phyloP scores from a whole-genome alignment of 2,888 invertebrate species.

The Lysandra bellargus region DNA sequence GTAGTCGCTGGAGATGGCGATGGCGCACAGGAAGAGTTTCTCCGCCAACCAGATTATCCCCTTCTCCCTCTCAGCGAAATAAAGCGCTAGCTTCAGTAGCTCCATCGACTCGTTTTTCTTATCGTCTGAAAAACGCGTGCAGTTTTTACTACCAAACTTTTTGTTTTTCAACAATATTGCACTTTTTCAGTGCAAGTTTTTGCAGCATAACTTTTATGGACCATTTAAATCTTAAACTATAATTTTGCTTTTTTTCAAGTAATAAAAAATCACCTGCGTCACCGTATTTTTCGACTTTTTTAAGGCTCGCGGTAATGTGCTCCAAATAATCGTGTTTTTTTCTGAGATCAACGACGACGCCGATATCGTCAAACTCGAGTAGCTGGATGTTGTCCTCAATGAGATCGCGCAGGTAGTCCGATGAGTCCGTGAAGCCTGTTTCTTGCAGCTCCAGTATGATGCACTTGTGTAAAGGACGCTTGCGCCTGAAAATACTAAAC shows the following conservation, averaged over 20 bases:
- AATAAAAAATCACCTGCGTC: constrained; percentile 54
- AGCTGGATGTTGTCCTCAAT: constrained; percentile 78
- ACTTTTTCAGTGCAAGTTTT: neutral
- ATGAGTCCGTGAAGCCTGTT: constrained; percentile 69
- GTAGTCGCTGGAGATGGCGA: constrained; percentile 68
- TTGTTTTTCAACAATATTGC: neutral
- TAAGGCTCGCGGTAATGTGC: constrained; percentile 57
- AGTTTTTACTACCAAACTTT: neutral
- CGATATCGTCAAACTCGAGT: constrained; percentile 72
- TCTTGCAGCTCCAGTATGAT: constrained; percentile 78
- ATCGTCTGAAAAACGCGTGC: constrained; percentile 50
- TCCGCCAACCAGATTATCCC: constrained; percentile 81
- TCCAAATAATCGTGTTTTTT: constrained; percentile 60
- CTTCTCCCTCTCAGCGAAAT: constrained; percentile 66
- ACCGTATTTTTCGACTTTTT: constrained; percentile 61
- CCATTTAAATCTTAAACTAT: neutral
- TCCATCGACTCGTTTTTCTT: constrained; percentile 64
- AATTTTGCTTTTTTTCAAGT: neutral
- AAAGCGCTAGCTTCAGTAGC: constrained; percentile 63
- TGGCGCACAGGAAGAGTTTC: constrained; percentile 71
- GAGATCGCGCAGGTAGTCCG: constrained; percentile 75
- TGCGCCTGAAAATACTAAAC: constrained; percentile 60
- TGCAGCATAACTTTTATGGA: neutral
- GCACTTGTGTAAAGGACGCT: constrained; percentile 76
- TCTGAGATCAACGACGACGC: constrained; percentile 69